Base-by-base conservation (phyloP, 64 coral and sea anemone genomes). In the Montipora capricornis region DNA sequence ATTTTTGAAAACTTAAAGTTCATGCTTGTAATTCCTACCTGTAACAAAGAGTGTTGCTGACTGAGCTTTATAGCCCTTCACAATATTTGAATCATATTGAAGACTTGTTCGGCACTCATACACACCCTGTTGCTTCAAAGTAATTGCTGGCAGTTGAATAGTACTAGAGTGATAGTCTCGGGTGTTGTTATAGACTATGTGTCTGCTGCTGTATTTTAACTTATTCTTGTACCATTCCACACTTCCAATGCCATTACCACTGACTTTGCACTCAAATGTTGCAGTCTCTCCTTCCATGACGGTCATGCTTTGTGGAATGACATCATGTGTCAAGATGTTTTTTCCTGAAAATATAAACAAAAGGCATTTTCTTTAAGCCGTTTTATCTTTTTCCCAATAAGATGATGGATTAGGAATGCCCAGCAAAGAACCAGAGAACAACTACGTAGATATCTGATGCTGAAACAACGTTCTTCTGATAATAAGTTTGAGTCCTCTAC, bases 181-280 rank as follows among this genome's bases (percentile, higher is more conserved):
- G 66, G 12, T 84, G 37, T 90, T 83, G 66, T 88, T 76, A 62
- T 71, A 71, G 5, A 24, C 20, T 5, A 71, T 8, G 20, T 77
- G 53, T 81, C 70, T 90, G 45, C 66, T 9, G 44, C 71, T 50
- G 82, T 90, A 5, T 70, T 60, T 60, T 20, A 50, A 77, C 53
- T 94, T 94, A 58, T 94, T 73, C 66, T 94, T 94, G 49, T 48
- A 94, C 93, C 93, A 94, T 62, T 62, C 71, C 15, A 94, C 71
- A 20, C n/a, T 90, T 29, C 76, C 60, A 8, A 94, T 77, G 20
- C 64, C 71, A n/a, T 11, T 26, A 20, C 73, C 73, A 70, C 79
- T 78, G 8, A 89, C 71, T 66, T 67, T 74, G 77, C 93, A 94
- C 3, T 79, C 76, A 70, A 90, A 90, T 5, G 14, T 20, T 2